Conservation (phyloP, 2,797 vertebrate species). For the Mormyrops boulengeri region DNA sequence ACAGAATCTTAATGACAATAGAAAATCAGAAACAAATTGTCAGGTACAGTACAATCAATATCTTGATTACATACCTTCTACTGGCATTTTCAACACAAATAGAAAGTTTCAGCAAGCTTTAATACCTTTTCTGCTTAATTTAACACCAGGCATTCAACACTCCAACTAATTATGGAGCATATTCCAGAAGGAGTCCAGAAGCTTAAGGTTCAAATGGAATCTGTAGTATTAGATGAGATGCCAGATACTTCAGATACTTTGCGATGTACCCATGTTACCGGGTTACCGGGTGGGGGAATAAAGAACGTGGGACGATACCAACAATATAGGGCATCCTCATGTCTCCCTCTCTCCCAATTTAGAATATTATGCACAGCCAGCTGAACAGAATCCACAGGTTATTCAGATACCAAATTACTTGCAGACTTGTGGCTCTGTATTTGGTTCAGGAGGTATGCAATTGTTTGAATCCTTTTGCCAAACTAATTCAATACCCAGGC, state of each 20-base stretch:
- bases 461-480: conserved; percentile 7
- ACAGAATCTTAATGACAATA: not conserved
- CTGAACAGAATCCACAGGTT: not conserved
- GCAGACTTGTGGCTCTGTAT: not conserved
- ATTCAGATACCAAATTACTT: not conserved
- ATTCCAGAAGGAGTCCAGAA: not conserved
- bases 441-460: conserved; percentile 20
- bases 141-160: not conserved
- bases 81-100: not conserved
- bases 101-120: not conserved
- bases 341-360: not conserved
- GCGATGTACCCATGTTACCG: not conserved
- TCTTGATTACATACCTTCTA: conserved; percentile 7
- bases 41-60: not conserved
- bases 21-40: not conserved
- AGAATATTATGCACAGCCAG: not conserved
- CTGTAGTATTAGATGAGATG: not conserved
- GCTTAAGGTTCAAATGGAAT: not conserved
- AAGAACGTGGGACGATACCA: not conserved
- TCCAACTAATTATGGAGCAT: not conserved
- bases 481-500: conserved; percentile 10
- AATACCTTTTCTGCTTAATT: not conserved
- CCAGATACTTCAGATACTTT: not conserved
- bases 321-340: not conserved
- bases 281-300: not conserved